phyloP scores from a whole-genome alignment of 2,113 vertebrate genomes.

The Prunella fulvescens region DNA sequence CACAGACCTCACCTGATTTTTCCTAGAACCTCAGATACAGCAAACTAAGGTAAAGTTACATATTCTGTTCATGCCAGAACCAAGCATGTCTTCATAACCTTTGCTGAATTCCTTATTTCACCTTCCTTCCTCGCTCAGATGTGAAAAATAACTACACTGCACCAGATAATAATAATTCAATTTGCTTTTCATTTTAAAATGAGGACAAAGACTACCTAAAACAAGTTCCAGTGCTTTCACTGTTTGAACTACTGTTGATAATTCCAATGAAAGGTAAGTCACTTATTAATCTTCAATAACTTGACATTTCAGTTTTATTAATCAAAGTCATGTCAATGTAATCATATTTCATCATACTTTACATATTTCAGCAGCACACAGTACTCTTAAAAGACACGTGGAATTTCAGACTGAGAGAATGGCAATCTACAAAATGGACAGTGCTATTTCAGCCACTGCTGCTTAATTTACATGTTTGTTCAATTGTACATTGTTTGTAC shows the following conservation, averaged over 20 bases:
- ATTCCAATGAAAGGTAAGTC: not conserved
- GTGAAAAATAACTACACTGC: not conserved
- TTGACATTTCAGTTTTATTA: conserved; percentile 33
- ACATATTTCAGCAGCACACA: not conserved
- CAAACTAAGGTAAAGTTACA: not conserved
- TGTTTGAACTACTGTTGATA: conserved; percentile 18
- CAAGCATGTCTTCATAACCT: not conserved
- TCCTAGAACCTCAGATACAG: not conserved
- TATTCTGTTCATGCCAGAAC: not conserved
- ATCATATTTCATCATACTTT: not conserved
- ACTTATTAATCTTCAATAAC: not conserved
- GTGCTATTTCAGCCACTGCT: not conserved
- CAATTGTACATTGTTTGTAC: not conserved
- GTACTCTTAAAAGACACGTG: not conserved
- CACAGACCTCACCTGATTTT: not conserved
- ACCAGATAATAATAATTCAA: not conserved
- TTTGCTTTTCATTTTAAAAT: not conserved
- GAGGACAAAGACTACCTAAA: not conserved
- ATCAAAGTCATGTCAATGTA: not conserved
- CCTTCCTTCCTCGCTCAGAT: not conserved
- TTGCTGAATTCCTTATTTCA: not conserved
- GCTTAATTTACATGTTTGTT: not conserved
- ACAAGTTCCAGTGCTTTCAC: not conserved
- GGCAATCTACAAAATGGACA: not conserved
- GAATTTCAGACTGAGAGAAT: not conserved